A percentile compares a stretch with the other conserved stretches of the same genome.
Evolutionary conservation across 2,888 invertebrate genomes (phyloP).

Genomic region (Eudasyphora cyanicolor): DNA sequence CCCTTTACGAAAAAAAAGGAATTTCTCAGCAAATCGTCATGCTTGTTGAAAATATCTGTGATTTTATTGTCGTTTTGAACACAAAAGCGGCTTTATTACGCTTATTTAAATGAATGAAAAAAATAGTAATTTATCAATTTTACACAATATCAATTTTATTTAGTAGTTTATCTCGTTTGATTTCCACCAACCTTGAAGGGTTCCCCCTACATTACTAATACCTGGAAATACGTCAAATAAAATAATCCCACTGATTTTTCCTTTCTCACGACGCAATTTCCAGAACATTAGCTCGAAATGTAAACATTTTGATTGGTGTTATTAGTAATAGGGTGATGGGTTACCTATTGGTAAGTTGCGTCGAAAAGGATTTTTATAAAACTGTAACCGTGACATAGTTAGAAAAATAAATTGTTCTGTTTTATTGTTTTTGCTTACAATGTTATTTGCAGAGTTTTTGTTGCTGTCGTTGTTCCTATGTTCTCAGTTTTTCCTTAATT

Average conservation of each 20-base stretch:
- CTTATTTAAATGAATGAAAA: too few species aligned
- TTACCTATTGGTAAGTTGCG: background rate
- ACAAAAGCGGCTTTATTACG: too few species aligned
- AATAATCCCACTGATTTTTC: background rate
- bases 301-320: background rate
- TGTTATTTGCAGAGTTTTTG: background rate
- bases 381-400: conserved; percentile 34
- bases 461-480: background rate
- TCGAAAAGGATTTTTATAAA: conserved; percentile 7
- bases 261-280: too few species aligned
- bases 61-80: too few species aligned
- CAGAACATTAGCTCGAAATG: background rate
- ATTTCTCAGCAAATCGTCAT: too few species aligned
- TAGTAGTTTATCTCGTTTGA: too few species aligned
- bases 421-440: conserved; percentile 37
- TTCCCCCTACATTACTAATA: too few species aligned
- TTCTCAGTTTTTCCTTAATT: background rate
- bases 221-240: background rate
- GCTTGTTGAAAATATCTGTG: too few species aligned
- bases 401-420: conserved; percentile 39
- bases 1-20: too few species aligned
- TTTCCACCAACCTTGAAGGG: too few species aligned
- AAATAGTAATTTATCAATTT: too few species aligned
- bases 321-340: background rate
- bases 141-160: too few species aligned